Base-by-base conservation (phyloP, 53 echinoderm and acorn worm species). In the Echinarachnius parma region DNA sequence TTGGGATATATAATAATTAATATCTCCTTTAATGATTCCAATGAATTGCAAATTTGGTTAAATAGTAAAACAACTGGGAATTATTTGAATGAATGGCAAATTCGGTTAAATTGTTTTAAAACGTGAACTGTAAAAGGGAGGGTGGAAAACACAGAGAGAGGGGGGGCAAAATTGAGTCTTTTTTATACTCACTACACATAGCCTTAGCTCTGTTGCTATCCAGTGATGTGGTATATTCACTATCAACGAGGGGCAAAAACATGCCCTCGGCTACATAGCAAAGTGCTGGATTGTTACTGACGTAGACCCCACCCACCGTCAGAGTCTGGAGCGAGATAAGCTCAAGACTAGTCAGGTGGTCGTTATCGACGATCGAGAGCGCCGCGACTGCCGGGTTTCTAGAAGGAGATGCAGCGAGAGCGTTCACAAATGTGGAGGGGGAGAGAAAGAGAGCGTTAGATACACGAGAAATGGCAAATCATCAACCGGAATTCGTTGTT, bases 111-210 rank as follows among this genome's bases (percentile, higher is more conserved):
- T n/a, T n/a, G n/a, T n/a, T n/a, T n/a, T n/a, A n/a, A n/a, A n/a
- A n/a, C n/a, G n/a, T n/a, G n/a, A n/a, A n/a, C n/a, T n/a, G n/a
- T n/a, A n/a, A n/a, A n/a, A n/a, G 49, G 77, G 31, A 55, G 69
- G n/a, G n/a, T n/a, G n/a, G n/a, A n/a, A n/a, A n/a, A n/a, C n/a
- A n/a, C n/a, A n/a, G 53, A 49, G 64, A 54, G 52, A 13, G 42
- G 13, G 42, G 19, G 50, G 50, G 19, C 13, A 49, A 18, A 4
- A 13, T 14, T 5, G n/a, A 8, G 4, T 25, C 8, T 64, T 0
- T 30, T 64, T 66, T 25, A 75, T 88, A 89, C 89, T 89, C 81
- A 89, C 89, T 64, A 59, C 89, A 89, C 19, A 21, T 14, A 8
- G 28, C 74, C 16, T 34, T 34, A 21, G 59, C 26, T 53, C 34